Evolutionary conservation across 2,797 vertebrate species (phyloP), one percentile per base, ranked within the genome.

Genomic region (Graptemys geographica): DNA sequence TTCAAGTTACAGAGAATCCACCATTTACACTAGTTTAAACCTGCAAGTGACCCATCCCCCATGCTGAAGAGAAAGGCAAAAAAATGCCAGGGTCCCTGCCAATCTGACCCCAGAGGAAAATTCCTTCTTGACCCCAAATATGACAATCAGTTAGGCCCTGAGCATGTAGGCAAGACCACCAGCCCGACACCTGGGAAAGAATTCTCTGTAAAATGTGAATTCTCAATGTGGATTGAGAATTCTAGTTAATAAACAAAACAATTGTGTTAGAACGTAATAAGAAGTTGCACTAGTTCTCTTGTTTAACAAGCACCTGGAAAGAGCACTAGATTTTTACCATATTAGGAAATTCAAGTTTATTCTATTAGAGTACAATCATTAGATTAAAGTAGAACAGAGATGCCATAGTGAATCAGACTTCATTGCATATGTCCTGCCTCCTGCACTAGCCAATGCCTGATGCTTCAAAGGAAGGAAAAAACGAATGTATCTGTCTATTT

Each of bases 351-450:
- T 84, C 86, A 59, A 76, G 81, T 92, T 90, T 88, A 79, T 85
- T 65, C 59, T 27, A 5, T 95, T 95, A 90, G 6, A 16, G 1
- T 59, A 85, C 44, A 76, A 37, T 95, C 62, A 95, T 96, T 90
- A 41, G 92, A 89, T 93, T 84, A 69, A 44, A 0, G 2, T 11
- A 49, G 92, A 92, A 76, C 52, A 84, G 53, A 84, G 62, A 37
- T 69, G 33, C 33, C 33, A 69, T 5, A 69, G 91, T 74, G 56
- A 85, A 85, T 52, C 56, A 81, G 52, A 81, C 91, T 90, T 57
- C 95, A 69, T 83, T 69, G 62, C n/a, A 83, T 15, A 0, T 81
- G 1, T 81, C 91, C 95, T 96, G 96, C 86, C 65, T 88, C 90
- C 85, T 52, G 88, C 86, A 94, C 92, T 86, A 0, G 0, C 62